Conservation (phyloP, 2,113 vertebrate species). For the Motacilla tschutschensis region DNA sequence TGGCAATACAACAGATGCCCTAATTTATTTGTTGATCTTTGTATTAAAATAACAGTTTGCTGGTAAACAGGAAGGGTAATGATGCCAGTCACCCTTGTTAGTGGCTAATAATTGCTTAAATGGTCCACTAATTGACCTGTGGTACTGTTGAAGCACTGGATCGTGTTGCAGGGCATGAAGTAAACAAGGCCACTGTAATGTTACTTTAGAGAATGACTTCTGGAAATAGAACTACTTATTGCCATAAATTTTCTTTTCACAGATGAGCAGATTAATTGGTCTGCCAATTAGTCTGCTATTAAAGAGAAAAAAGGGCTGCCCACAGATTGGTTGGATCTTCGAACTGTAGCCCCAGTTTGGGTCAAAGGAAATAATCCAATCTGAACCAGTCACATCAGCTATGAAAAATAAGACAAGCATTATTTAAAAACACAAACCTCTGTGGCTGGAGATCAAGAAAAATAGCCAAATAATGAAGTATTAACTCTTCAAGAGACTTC, state of each 20-base stretch:
- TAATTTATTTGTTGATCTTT: constrained; percentile 81
- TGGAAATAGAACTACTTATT: constrained; percentile 75
- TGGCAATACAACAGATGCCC: constrained; percentile 74
- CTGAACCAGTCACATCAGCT: constrained; percentile 38
- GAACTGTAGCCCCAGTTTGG: constrained; percentile 23
- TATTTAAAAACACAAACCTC: constrained; percentile 15
- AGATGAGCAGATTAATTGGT: constrained; percentile 84
- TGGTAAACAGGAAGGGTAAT: constrained; percentile 86
- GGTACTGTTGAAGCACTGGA: constrained; percentile 71
- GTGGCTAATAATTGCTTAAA: constrained; percentile 86
- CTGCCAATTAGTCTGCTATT: constrained; percentile 79
- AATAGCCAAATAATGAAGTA: not conserved
- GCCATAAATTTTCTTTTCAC: constrained; percentile 79
- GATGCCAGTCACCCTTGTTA: constrained; percentile 86
- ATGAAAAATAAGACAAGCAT: constrained; percentile 14
- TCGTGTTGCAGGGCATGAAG: constrained; percentile 69
- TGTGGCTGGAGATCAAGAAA: not conserved
- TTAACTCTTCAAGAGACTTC: not conserved
- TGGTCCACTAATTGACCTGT: constrained; percentile 86
- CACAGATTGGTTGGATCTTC: constrained; percentile 42
- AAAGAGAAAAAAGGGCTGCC: constrained; percentile 63
- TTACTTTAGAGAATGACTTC: constrained; percentile 77
- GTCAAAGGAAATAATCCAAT: constrained; percentile 59
- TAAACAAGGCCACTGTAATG: constrained; percentile 73
- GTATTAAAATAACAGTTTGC: constrained; percentile 78